Evolutionary conservation across 2,888 invertebrate species (phyloP).

Genomic region (Lasius fuliginosus): DNA sequence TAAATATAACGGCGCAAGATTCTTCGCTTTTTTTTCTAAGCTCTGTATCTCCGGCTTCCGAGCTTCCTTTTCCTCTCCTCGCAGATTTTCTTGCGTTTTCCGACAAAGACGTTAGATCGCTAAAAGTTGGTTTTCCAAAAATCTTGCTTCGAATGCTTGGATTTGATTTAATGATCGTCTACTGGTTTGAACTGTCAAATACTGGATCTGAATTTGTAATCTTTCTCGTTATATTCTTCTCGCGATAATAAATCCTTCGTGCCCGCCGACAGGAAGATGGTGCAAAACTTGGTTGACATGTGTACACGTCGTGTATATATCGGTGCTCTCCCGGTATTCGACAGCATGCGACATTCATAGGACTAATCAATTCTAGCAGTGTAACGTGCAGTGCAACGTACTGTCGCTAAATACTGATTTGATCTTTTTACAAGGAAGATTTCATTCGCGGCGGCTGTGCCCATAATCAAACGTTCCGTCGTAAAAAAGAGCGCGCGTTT

Average conservation of each 20-base stretch:
- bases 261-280: not conserved
- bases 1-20: constrained; percentile 36
- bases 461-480: not conserved
- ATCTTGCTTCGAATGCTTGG: not conserved
- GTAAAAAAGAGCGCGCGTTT: constrained; percentile 12
- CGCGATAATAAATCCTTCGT: not conserved
- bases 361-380: constrained; percentile 71
- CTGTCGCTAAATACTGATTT: constrained; percentile 70
- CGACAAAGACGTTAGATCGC: not conserved
- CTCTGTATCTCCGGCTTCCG: not conserved
- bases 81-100: not conserved
- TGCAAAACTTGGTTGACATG: constrained; percentile 59
- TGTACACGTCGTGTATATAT: constrained; percentile 36
- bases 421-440: constrained; percentile 68
- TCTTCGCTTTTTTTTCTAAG: not conserved
- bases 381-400: constrained; percentile 75
- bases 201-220: not conserved
- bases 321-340: constrained; percentile 72
- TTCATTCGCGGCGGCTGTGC: constrained; percentile 31
- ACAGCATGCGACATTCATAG: constrained; percentile 79
- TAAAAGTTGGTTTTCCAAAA: not conserved
- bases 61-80: not conserved
- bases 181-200: not conserved
- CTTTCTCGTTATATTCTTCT: not conserved
- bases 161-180: not conserved